Evolutionary conservation across 1,140 invertebrate genomes (phyloP), one percentile per base, ranked within the genome.

Genomic region (Magallana gigas): DNA sequence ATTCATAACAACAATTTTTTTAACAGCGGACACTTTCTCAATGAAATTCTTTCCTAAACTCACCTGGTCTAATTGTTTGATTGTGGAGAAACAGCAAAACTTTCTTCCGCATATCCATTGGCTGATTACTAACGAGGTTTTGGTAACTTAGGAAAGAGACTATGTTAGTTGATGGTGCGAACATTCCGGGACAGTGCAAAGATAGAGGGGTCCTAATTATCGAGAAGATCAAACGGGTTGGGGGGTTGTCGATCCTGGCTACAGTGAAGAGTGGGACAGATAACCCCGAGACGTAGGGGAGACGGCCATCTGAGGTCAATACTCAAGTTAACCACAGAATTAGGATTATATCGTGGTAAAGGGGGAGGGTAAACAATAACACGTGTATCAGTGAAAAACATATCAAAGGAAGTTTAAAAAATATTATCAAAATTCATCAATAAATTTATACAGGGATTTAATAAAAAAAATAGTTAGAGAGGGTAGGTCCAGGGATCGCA

Each of bases 291-390:
- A 36, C 23, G 23, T 48, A 48, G 36, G 68, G 8, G 68, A 23
- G 68, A 48, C 68, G 68, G 68, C 23, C 68, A 76, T 76, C 23
- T 76, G 23, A 36, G 68, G 68, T 76, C 68, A 76, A 18, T 18
- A 29, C 1, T 11, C 18, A 76, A 48, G 36, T 48, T 48, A 48
- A 48, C 36, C 36, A 48, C 36, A 48, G 5, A 48, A 48, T 48
- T 2, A 5, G 36, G 36, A 48, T 48, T 48, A 48, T 48, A 48
- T 48, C 36, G 36, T 48, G 36, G 36, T 5, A 1, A 4, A 48
- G 1, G 36, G 36, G 3, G 36, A 48, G 36, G 3, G 36, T 48
- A 48, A 48, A 48, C 36, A 5, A 48, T 48, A 48, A 48, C 36
- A 48, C 5, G 36, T 48, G 36, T 48, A 2, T 48, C 36, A 48